Evolutionary conservation across 2,797 vertebrate species (phyloP).

Genomic region (Garrulus glandarius): DNA sequence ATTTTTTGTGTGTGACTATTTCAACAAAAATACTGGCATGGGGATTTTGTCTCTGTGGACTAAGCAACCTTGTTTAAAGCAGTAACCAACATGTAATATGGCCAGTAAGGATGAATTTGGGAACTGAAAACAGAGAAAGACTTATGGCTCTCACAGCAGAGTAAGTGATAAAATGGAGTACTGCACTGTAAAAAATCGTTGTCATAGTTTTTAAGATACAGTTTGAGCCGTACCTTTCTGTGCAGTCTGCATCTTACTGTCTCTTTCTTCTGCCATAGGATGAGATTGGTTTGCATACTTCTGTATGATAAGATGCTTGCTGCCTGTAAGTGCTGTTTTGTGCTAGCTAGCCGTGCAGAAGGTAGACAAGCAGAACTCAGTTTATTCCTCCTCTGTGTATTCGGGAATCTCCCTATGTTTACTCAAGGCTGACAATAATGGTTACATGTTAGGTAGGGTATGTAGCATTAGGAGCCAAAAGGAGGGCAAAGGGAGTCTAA

Average conservation of each 20-base stretch:
- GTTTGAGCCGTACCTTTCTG: neutral
- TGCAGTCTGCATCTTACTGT: neutral
- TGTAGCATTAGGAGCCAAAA: neutral
- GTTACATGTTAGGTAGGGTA: neutral
- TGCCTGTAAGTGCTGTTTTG: neutral
- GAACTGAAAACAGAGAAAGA: neutral
- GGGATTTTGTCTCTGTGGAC: neutral
- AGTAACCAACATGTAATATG: neutral
- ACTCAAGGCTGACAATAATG: neutral
- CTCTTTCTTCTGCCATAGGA: neutral
- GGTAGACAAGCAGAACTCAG: neutral
- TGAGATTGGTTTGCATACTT: neutral
- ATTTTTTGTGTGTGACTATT: neutral
- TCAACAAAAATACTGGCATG: neutral
- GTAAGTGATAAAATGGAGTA: neutral
- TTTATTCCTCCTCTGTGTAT: neutral
- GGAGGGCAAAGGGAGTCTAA: neutral
- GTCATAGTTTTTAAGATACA: neutral
- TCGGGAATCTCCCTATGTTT: neutral
- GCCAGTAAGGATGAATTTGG: neutral
- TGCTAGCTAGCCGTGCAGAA: neutral
- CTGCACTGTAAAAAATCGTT: neutral
- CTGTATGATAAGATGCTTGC: neutral
- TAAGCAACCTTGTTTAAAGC: neutral
- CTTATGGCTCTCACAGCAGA: neutral